phyloP scores from a whole-genome alignment of 2,797 vertebrate genomes.

The Hydrolagus colliei region DNA sequence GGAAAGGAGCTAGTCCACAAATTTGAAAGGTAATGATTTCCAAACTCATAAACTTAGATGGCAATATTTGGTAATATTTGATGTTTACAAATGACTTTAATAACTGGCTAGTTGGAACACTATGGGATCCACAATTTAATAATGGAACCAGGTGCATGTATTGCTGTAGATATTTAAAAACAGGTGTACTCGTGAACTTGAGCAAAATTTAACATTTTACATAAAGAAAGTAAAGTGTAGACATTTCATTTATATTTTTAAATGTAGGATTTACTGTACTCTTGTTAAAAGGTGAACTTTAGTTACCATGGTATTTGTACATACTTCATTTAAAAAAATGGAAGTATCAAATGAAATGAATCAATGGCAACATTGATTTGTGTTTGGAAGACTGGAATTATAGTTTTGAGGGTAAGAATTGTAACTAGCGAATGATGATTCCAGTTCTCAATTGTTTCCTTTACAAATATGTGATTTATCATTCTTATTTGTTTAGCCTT shows the following conservation, averaged over 20 bases:
- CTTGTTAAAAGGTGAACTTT: too few species aligned
- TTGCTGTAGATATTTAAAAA: not conserved
- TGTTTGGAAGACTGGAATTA: not conserved
- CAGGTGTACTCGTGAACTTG: not conserved
- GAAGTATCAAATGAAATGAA: too few species aligned
- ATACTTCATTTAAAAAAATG: too few species aligned
- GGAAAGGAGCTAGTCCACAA: too few species aligned
- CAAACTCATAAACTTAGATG: too few species aligned
- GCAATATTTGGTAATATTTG: too few species aligned
- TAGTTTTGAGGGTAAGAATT: not conserved
- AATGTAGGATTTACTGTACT: not conserved
- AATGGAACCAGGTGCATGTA: not conserved
- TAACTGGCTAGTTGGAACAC: not conserved
- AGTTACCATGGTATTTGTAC: too few species aligned
- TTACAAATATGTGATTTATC: not conserved
- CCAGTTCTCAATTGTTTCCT: not conserved
- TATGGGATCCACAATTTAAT: not conserved
- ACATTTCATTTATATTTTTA: not conserved
- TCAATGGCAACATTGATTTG: too few species aligned
- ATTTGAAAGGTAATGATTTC: too few species aligned
- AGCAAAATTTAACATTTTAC: not conserved
- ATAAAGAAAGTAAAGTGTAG: not conserved
- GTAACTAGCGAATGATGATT: too few species aligned
- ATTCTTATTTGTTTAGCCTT: not conserved
- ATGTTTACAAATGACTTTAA: not conserved